Evolutionary conservation across 2,113 vertebrate species (phyloP), one percentile per base, ranked within the genome.

Genomic region (Uropsilus gracilis): DNA sequence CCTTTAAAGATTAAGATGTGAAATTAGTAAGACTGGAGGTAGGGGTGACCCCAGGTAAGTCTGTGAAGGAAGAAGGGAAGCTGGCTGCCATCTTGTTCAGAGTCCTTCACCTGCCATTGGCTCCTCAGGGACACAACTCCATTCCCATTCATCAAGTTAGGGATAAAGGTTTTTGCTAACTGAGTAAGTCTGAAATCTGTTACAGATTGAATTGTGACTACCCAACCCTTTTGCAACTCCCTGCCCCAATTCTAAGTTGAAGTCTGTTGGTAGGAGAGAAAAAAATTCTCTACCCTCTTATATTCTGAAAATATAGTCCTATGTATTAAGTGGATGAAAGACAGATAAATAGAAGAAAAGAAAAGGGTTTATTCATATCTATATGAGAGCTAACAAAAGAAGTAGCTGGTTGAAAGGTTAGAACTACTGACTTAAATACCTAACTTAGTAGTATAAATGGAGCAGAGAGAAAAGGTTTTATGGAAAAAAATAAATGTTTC

Each of bases 321-420:
- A 39, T 4, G 2, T 69, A 69, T 75, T 64, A 94, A 94, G 55
- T 30, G 16, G 77, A 84, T 50, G 63, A 90, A 90, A 68, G 57
- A 50, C 50, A 92, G 46, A 90, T 53, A 87, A 61, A 78, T 6
- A 42, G 55, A 10, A 57, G 83, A 32, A 34, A 10, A 57, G 83
- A 32, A 34, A 75, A 63, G 22, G 8, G 8, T 66, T 39, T 59
- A 81, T 73, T 69, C 37, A 3, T 73, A 66, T 46, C n/a, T 34
- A 59, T 16, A 34, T 0, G 22, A 30, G 18, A 63, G 11, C 37
- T 63, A 48, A 80, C 53, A 68, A 80, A 89, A 86, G 73, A 63
- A 82, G 61, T 57, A 61, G 9, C 30, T 64, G 53, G 77, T 68
- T 75, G 86, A 92, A 76, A 20, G 26, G 22, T 69, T 48, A 75